These are phyloP conservation scores for Alouatta palliata DNA, from an alignment of 2,113 vertebrate genomes.

Conservation along the genomic window DNA sequence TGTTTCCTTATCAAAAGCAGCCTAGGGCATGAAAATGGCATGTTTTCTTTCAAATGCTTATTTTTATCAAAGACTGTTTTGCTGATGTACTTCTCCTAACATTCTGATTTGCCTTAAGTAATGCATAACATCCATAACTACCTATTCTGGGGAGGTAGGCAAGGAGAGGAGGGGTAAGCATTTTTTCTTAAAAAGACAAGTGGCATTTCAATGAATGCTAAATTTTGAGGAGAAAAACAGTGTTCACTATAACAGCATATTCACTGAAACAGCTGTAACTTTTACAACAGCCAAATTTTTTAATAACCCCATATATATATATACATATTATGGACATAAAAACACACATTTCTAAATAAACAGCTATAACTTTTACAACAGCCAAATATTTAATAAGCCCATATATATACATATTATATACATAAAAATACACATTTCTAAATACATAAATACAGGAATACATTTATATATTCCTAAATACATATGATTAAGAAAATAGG, in stretches of 20 bases:
- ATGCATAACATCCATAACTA: neutral
- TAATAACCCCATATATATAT: neutral
- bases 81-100: neutral
- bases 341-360: neutral
- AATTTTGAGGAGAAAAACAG: neutral
- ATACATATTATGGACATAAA: neutral
- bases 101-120: neutral
- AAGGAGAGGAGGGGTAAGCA: neutral
- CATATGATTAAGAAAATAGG: neutral
- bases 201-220: neutral
- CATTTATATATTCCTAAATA: neutral
- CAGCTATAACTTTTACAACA: neutral
- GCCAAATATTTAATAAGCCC: neutral
- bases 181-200: neutral
- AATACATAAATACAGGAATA: neutral
- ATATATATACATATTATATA: no score
- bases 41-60: constrained; percentile 14
- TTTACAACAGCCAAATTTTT: neutral
- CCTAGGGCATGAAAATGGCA: neutral
- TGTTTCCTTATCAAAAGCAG: constrained; percentile 37
- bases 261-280: neutral
- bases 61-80: constrained; percentile 44
- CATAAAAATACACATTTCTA: no score
- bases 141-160: accelerated
- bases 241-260: neutral